Conservation (phyloP, 2,888 invertebrate genomes). For the Abscondita cerata region DNA sequence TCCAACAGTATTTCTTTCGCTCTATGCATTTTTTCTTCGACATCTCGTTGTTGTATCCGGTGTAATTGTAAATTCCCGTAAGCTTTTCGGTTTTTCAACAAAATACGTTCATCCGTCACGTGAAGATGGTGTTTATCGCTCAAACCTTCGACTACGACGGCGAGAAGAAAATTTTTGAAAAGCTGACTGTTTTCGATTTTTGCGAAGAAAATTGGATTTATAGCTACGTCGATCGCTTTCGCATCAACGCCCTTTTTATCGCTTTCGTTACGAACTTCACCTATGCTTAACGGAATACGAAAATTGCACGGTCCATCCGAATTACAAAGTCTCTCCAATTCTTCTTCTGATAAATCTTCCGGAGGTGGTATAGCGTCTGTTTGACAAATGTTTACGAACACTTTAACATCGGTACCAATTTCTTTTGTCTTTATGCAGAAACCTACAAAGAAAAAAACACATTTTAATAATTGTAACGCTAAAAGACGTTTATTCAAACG, state of each 20-base stretch:
- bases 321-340: conserved; percentile 71
- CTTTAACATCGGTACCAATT: conserved; percentile 69
- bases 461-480: neutral
- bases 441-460: conserved; percentile 61
- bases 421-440: conserved; percentile 80
- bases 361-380: conserved; percentile 81
- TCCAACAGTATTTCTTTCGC: neutral
- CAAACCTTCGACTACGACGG: conserved; percentile 79
- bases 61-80: conserved; percentile 78
- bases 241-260: conserved; percentile 78
- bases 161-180: conserved; percentile 81
- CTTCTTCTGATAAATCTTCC: conserved; percentile 73
- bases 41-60: conserved; percentile 74
- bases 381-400: conserved; percentile 87
- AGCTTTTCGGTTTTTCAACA: conserved; percentile 76
- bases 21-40: conserved; percentile 58
- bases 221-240: conserved; percentile 82
- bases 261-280: conserved; percentile 76
- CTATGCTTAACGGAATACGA: conserved; percentile 90
- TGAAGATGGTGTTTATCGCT: conserved; percentile 79
- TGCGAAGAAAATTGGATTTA: conserved; percentile 78
- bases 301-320: conserved; percentile 70
- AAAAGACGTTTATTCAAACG: too few relatives aligned
- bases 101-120: conserved; percentile 70
- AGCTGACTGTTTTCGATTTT: conserved; percentile 75